Evolutionary conservation across 1,140 invertebrate genomes (phyloP), one percentile per base, ranked within the genome.

Genomic region (Heliconius congener): DNA sequence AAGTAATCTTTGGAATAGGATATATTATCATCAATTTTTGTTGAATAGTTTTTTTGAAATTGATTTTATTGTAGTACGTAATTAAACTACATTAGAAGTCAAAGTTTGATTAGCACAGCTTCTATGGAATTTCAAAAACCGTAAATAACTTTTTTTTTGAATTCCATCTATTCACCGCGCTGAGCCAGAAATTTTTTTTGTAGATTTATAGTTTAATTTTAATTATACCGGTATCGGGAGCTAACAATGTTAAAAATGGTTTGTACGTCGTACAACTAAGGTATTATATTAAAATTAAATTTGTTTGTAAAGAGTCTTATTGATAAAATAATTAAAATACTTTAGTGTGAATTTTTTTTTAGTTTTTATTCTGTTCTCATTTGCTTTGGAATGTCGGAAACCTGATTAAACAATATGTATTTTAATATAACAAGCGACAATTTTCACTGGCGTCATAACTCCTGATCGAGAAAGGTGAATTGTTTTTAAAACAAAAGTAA

Each of bases 401-500:
- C 1, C 13, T 9, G 42, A 46, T 46, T 46, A 46, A 13, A 46
- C 9, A 46, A 46, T 46, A 46, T 3, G 3, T 9, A 52, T 11
- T n/a, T 23, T 23, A 9, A 1, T 3, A 11, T n/a, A 57, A 3
- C n/a, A 23, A n/a, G 23, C 55, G 2, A 23, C 9, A n/a, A 19
- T n/a, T 57, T 57, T 23, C 8, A 57, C n/a, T 23, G 8, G 55
- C 27, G 8, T 66, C 60, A 30, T 27, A 66, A 66, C 8, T 66
- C 13, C 9, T 16, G 4, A 66, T n/a, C 27, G 60, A 16, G 8
- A 27, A 72, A 72, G 19, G 37, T 71, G 16, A 37, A 39, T 39
- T 71, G 23, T n/a, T 39, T 71, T 72, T n/a, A 72, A 39, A 72
- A 39, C 71, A 72, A 72, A 30, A 74, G 23, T 30, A 74, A 74